A percentile compares a stretch with the other conserved stretches of the same genome.
Evolutionary conservation across 2,888 invertebrate species (phyloP).

Genomic region (Cephalotes varians): DNA sequence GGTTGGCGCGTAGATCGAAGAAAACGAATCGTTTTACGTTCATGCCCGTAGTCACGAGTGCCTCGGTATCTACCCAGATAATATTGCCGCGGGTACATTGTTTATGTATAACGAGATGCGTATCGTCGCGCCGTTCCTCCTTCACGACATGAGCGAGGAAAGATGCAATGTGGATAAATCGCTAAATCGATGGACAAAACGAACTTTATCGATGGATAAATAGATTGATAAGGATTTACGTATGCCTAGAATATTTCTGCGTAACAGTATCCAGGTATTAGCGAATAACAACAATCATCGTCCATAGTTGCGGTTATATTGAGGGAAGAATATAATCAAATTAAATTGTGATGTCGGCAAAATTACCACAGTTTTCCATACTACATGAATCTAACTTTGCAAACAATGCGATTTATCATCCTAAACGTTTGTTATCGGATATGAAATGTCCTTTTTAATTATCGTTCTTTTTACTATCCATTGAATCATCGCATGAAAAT

Average conservation of each 20-base stretch:
- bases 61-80: constrained; percentile 44
- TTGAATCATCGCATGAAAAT: not conserved
- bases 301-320: constrained; percentile 42
- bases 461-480: not conserved
- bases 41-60: constrained; percentile 51
- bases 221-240: constrained; percentile 47
- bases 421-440: not conserved
- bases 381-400: constrained; percentile 9
- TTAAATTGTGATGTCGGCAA: constrained; percentile 25
- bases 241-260: constrained; percentile 45
- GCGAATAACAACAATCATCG: constrained; percentile 40
- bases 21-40: constrained; percentile 48
- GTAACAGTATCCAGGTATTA: constrained; percentile 50
- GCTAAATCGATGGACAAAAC: constrained; percentile 28
- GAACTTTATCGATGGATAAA: constrained; percentile 42
- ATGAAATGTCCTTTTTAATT: not conserved
- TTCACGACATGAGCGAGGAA: not conserved
- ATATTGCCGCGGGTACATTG: constrained; percentile 62
- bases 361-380: constrained; percentile 15
- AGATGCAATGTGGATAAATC: constrained; percentile 27
- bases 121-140: constrained; percentile 28
- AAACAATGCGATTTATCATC: constrained; percentile 15
- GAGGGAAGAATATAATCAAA: constrained; percentile 41
- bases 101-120: constrained; percentile 45
- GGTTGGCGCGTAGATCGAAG: constrained; percentile 62